phyloP scores from a whole-genome alignment of 2,797 vertebrate genomes.

The Rhinophrynus dorsalis region DNA sequence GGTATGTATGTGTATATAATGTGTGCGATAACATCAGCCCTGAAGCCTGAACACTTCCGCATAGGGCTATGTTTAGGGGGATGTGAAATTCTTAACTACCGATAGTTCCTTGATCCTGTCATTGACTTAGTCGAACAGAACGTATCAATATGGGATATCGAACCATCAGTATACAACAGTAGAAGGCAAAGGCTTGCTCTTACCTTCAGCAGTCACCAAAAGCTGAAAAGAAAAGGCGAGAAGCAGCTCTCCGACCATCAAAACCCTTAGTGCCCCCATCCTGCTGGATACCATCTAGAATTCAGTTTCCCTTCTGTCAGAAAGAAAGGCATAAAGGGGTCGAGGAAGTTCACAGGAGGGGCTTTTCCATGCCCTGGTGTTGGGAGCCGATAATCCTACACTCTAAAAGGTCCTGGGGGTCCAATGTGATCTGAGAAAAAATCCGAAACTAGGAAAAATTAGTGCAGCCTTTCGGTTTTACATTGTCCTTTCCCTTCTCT shows the following conservation, averaged over 20 bases:
- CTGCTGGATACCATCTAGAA: background rate
- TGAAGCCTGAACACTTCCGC: constrained; percentile 7
- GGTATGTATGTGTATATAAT: no score
- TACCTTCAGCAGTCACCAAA: background rate
- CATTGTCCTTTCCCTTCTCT: background rate
- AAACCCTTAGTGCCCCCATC: background rate
- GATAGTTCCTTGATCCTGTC: no score
- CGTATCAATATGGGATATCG: no score
- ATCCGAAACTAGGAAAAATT: no score
- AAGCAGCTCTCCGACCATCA: background rate
- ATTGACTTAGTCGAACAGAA: no score
- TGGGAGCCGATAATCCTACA: background rate
- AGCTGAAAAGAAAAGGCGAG: background rate
- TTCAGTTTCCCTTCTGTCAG: background rate
- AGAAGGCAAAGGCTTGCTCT: no score
- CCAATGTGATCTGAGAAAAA: no score
- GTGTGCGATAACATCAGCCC: no score
- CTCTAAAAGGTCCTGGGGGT: fast-evolving
- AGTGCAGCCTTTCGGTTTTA: fast-evolving
- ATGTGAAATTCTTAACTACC: no score
- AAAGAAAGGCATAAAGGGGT: background rate
- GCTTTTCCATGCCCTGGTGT: background rate
- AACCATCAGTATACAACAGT: no score
- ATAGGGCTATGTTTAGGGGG: background rate
- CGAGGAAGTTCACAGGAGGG: background rate